Evolutionary conservation across 2,888 invertebrate species (phyloP), one percentile per base, ranked within the genome.

Genomic region (Drosophila vallismaia): DNA sequence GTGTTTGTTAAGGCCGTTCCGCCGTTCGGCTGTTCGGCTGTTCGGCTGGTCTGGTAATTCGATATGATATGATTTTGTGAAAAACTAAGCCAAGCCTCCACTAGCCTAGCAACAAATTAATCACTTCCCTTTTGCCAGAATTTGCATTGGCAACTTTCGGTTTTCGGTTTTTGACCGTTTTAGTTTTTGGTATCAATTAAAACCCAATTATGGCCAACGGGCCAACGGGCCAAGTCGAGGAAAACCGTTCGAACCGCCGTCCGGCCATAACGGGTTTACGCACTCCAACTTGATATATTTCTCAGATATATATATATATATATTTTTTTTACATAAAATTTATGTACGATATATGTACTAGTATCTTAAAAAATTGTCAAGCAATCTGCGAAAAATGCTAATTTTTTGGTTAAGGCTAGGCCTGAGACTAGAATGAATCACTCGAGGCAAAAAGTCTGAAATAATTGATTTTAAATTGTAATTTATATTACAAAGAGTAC

Each of bases 41-140:
- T 1, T 2, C 6, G 0, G 29, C 40, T 63, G 10, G 46, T 36
- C 38, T 40, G 58, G 78, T 77, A 79, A 86, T 77, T 71, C 58
- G 60, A 79, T 76, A 74, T 79, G 79, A 82, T 56, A 56, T 68
- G 48, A 68, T 44, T 48, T 48, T 49, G 52, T 40, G 24, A 26
- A 28, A 40, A 48, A 12, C 4, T 12, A 51, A 19, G 29, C 26
- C 70, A 51, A 67, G 50, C 50, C 64, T 49, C 40, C 49, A 40
- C 28, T 44, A 33, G 10, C 48, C 53, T n/a, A n/a, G 69, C 63
- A 46, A 5, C 26, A 86, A 77, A 87, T 81, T 81, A 81, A 76
- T 82, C 71, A 81, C 79, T 81, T 81, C 81, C 81, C 81, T 78
- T 78, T 79, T 70, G 58, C 82, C 71, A 85, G 82, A 81, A 81